phyloP scores from a whole-genome alignment of 2,888 invertebrate genomes.

The Pyralis farinalis region DNA sequence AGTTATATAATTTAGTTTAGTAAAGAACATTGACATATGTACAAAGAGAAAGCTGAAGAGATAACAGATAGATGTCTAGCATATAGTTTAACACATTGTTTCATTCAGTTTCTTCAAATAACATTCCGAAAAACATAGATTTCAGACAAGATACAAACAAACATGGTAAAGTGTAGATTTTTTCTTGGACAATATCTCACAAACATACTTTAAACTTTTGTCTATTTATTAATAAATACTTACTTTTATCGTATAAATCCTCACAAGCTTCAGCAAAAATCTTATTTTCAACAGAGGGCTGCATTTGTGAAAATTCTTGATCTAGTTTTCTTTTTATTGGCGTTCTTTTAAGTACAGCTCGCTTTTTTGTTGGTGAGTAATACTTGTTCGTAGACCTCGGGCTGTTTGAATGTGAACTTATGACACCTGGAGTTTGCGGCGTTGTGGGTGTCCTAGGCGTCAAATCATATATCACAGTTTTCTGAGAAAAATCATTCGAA shows the following conservation, averaged over 20 bases:
- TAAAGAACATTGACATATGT: too few species aligned
- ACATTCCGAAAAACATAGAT: too few species aligned
- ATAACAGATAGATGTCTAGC: too few species aligned
- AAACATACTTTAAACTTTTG: too few species aligned
- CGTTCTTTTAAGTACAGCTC: conserved; percentile 31
- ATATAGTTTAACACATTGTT: too few species aligned
- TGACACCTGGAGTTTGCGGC: conserved; percentile 9
- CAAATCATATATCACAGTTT: conserved; percentile 28
- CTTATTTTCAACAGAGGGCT: conserved; percentile 14
- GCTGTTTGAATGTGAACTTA: conserved; percentile 19
- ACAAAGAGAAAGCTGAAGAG: too few species aligned
- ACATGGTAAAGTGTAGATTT: too few species aligned
- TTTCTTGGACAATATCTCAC: too few species aligned
- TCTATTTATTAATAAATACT: too few species aligned
- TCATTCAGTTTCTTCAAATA: too few species aligned
- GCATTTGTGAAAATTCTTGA: conserved; percentile 19
- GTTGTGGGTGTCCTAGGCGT: conserved; percentile 27
- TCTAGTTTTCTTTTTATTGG: conserved; percentile 44
- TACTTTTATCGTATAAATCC: conserved; percentile 62
- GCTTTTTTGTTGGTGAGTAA: conserved; percentile 58
- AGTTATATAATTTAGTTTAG: too few species aligned
- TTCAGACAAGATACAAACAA: too few species aligned
- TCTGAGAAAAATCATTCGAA: conserved; percentile 19
- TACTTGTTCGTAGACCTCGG: conserved; percentile 37
- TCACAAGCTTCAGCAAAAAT: conserved; percentile 28